These are phyloP conservation scores for Anseranas semipalmata DNA, from an alignment of 2,113 vertebrate species.

Conservation along the genomic window DNA sequence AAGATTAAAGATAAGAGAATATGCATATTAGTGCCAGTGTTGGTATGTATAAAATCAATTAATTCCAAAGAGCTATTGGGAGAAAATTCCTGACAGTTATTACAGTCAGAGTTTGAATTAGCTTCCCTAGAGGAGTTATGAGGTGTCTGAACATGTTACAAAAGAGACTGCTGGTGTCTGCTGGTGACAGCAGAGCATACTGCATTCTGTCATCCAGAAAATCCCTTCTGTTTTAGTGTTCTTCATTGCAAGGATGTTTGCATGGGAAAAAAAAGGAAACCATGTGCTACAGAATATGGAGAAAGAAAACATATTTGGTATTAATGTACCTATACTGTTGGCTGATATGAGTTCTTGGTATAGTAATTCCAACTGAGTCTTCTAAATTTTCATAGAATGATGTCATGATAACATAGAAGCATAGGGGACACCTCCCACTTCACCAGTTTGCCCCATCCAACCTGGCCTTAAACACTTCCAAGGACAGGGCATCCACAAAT, in stretches of 20 bases:
- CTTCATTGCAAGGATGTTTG: neutral
- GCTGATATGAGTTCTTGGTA: neutral
- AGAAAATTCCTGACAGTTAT: neutral
- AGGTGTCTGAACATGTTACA: neutral
- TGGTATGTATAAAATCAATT: neutral
- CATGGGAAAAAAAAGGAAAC: neutral
- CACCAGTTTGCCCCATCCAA: too few species aligned
- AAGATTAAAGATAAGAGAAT: neutral
- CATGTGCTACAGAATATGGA: neutral
- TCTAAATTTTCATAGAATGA: neutral
- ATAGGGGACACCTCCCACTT: too few species aligned
- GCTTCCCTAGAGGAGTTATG: neutral
- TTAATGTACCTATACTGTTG: neutral
- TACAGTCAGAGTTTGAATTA: neutral
- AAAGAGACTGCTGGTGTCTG: neutral
- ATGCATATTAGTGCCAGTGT: neutral
- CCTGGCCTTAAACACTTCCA: too few species aligned
- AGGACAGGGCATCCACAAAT: too few species aligned
- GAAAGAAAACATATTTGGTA: neutral
- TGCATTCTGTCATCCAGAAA: neutral
- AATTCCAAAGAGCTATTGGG: neutral
- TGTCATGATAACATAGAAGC: too few species aligned
- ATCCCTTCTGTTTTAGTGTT: neutral
- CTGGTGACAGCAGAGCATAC: neutral
- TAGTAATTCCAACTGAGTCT: accelerated